phyloP scores from a whole-genome alignment of 2,797 vertebrate species.

The Schizothorax lantsangensis region DNA sequence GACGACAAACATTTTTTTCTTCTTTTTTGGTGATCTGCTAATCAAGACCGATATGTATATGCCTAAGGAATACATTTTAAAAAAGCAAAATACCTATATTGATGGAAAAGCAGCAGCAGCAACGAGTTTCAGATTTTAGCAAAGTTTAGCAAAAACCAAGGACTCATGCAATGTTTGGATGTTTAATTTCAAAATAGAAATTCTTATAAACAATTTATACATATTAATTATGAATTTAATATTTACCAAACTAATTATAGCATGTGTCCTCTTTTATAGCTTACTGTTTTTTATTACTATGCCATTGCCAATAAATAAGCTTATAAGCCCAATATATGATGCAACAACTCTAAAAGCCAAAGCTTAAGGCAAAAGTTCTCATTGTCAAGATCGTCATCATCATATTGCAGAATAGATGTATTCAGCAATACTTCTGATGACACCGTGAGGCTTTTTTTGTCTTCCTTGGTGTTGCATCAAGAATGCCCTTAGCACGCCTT shows the following conservation, averaged over 20 bases:
- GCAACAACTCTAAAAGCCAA: conserved; percentile 39
- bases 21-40: conserved; percentile 51
- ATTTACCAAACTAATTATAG: background rate
- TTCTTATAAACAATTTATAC: background rate
- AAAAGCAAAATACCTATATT: conserved; percentile 13
- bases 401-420: conserved; percentile 46
- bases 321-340: conserved; percentile 38
- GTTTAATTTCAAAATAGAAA: background rate
- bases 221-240: background rate
- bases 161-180: conserved; percentile 37
- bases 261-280: conserved; percentile 50
- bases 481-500: conserved; percentile 71
- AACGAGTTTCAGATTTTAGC: background rate
- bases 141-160: conserved; percentile 1
- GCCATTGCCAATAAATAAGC: conserved; percentile 40
- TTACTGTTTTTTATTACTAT: conserved; percentile 27
- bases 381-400: conserved; percentile 41
- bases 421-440: conserved; percentile 55
- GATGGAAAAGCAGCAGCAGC: conserved; percentile 37
- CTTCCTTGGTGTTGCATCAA: conserved; percentile 72
- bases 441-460: conserved; percentile 14
- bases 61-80: background rate
- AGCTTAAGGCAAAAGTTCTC: conserved; percentile 10
- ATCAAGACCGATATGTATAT: conserved; percentile 5
- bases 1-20: background rate